Conservation (phyloP, 2,888 invertebrate species). For the Acleris literana region DNA sequence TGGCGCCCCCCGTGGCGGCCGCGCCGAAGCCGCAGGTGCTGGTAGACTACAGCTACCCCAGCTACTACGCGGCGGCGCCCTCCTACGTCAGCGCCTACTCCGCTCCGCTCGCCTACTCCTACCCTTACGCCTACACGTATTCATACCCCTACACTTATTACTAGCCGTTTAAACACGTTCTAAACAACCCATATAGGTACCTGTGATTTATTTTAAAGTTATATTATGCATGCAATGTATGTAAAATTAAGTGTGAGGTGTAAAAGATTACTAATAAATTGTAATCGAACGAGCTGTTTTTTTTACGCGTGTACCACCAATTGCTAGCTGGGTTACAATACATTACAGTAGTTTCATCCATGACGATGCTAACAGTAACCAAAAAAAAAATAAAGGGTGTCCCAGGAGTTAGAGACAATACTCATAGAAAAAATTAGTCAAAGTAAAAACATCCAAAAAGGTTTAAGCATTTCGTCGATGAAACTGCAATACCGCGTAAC, state of each 20-base stretch:
- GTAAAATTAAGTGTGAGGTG: background rate
- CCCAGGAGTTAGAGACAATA: too few species aligned
- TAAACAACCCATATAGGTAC: background rate
- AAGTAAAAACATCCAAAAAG: too few species aligned
- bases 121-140: slow-evolving; percentile 73
- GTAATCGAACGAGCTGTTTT: background rate
- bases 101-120: slow-evolving; percentile 65
- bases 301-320: background rate
- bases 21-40: slow-evolving; percentile 73
- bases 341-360: too few species aligned
- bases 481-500: too few species aligned
- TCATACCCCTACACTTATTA: slow-evolving; percentile 69
- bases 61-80: slow-evolving; percentile 49
- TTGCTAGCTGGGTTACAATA: too few species aligned
- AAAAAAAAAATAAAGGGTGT: too few species aligned
- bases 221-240: slow-evolving; percentile 1
- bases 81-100: slow-evolving; percentile 67
- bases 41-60: slow-evolving; percentile 71
- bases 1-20: slow-evolving; percentile 57
- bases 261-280: slow-evolving; percentile 17
- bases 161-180: slow-evolving; percentile 40
- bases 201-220: slow-evolving; percentile 14
- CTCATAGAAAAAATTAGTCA: too few species aligned
- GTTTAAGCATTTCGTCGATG: too few species aligned
- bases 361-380: too few species aligned